Percentiles rank a stretch among this genome's conserved stretches.
phyloP scores from a whole-genome alignment of 2,113 vertebrate species.

The Microcebus griseorufus region DNA sequence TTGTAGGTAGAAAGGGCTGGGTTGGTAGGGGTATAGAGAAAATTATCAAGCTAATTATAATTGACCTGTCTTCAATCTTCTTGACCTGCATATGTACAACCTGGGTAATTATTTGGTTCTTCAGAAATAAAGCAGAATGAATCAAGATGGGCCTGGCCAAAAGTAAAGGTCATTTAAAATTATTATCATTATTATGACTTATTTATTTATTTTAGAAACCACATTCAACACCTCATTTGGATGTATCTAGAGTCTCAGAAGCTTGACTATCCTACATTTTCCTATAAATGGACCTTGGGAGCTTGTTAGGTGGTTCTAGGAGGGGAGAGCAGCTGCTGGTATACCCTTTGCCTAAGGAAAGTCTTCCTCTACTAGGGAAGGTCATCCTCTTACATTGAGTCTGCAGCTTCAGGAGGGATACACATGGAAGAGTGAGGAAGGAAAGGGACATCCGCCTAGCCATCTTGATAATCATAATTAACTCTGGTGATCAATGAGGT shows the following conservation, averaged over 20 bases:
- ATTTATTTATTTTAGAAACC: neutral
- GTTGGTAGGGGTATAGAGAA: neutral
- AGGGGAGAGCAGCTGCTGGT: neutral
- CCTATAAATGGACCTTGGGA: neutral
- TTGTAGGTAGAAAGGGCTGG: neutral
- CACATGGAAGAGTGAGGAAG: too few relatives aligned
- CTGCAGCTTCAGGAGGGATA: neutral
- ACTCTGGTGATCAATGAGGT: neutral
- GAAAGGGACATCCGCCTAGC: rapidly evolving
- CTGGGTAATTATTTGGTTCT: neutral
- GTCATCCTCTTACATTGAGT: neutral
- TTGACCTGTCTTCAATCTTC: neutral
- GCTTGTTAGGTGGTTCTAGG: neutral
- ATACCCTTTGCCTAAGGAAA: neutral
- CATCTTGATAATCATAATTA: neutral
- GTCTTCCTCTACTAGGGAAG: neutral
- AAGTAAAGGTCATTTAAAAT: neutral
- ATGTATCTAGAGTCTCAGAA: neutral
- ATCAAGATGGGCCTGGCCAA: neutral
- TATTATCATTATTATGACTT: neutral
- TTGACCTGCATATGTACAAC: neutral
- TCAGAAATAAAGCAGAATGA: neutral
- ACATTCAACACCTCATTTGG: neutral
- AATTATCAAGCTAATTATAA: neutral
- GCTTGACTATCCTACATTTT: neutral